Evolutionary conservation across 2,888 invertebrate genomes (phyloP).

Genomic region (Ennomos erosarius): DNA sequence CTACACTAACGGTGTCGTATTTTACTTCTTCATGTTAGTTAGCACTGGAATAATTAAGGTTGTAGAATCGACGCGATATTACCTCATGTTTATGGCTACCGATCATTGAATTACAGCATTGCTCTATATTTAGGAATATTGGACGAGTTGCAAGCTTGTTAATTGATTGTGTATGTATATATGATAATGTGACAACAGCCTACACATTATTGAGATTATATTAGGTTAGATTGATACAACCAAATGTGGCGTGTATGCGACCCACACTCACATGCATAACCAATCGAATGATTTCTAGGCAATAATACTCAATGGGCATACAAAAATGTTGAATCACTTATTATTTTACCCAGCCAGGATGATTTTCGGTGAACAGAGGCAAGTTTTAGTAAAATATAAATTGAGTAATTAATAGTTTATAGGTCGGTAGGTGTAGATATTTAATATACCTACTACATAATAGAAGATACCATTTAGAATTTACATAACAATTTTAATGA

Average conservation of each 20-base stretch:
- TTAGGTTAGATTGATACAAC: slow-evolving; percentile 14
- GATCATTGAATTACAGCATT: slow-evolving; percentile 30
- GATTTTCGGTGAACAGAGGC: too few relatives aligned
- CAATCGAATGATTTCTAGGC: too few relatives aligned
- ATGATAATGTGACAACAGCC: slow-evolving; percentile 26
- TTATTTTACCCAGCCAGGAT: too few relatives aligned
- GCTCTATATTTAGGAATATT: slow-evolving; percentile 27
- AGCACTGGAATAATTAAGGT: slow-evolving; percentile 5
- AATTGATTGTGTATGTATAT: slow-evolving; percentile 23
- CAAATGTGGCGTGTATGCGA: slow-evolving; percentile 25
- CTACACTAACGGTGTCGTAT: slow-evolving; percentile 11
- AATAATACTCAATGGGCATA: too few relatives aligned
- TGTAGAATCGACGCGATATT: slow-evolving; percentile 15
- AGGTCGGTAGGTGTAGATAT: too few relatives aligned
- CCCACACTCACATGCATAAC: slow-evolving; percentile 22
- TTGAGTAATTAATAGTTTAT: too few relatives aligned
- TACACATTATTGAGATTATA: slow-evolving; percentile 26
- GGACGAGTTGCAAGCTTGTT: slow-evolving; percentile 9
- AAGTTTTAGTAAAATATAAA: too few relatives aligned
- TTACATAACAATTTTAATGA: too few relatives aligned
- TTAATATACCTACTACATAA: too few relatives aligned
- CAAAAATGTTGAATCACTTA: too few relatives aligned
- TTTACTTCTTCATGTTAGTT: neutral
- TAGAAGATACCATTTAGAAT: too few relatives aligned
- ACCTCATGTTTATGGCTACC: slow-evolving; percentile 12